phyloP scores from a whole-genome alignment of 2,888 invertebrate genomes.

The Charanyca ferruginea region DNA sequence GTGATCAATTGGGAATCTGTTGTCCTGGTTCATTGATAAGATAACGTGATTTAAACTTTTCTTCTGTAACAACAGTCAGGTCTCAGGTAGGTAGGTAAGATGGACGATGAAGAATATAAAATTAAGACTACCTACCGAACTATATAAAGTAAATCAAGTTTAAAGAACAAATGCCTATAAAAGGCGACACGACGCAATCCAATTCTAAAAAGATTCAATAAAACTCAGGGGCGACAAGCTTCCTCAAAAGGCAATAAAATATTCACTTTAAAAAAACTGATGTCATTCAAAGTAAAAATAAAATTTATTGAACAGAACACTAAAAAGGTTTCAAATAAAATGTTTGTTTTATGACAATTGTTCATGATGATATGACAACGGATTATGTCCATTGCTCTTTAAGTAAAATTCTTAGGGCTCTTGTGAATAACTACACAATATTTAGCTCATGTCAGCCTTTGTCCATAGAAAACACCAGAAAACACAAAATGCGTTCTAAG shows the following conservation, averaged over 20 bases:
- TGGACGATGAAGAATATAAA: background rate
- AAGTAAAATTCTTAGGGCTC: too few species aligned
- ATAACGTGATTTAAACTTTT: too few species aligned
- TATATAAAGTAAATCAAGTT: background rate
- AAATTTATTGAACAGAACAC: slow-evolving; percentile 15
- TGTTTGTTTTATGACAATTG: slow-evolving; percentile 16
- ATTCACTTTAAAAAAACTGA: slow-evolving; percentile 32
- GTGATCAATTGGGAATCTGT: too few species aligned
- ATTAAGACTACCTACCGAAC: background rate
- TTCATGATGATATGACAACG: background rate
- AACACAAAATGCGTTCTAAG: too few species aligned
- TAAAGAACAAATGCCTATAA: slow-evolving; percentile 25
- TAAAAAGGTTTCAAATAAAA: slow-evolving; percentile 37
- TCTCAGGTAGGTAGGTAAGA: background rate
- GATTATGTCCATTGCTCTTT: background rate
- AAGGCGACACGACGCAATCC: slow-evolving; percentile 23
- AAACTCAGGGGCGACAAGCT: slow-evolving; percentile 43
- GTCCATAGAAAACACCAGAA: too few species aligned
- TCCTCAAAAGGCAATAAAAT: slow-evolving; percentile 36
- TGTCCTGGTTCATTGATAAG: too few species aligned
- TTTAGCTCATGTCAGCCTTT: too few species aligned
- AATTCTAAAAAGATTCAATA: slow-evolving; percentile 27
- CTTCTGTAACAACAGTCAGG: too few species aligned
- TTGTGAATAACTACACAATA: too few species aligned
- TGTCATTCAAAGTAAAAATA: slow-evolving; percentile 44